Evolutionary conservation across 2,113 vertebrate species (phyloP), one percentile per base, ranked within the genome.

Genomic region (Brienomyrus longianalis): DNA sequence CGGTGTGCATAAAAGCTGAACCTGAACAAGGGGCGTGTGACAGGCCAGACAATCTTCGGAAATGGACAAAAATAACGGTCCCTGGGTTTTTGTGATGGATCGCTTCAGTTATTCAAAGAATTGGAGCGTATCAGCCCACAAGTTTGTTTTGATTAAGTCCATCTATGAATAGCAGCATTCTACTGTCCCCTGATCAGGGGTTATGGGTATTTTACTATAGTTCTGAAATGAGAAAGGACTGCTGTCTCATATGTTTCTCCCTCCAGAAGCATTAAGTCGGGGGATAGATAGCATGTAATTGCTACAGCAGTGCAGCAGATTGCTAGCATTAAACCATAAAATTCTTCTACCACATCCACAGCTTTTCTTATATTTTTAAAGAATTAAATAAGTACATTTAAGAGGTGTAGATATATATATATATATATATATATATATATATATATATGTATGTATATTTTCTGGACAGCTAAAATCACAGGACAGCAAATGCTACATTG

Each of bases 401-500:
- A 85, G 10, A 50, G 17, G 15, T 11, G n/a, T 47, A 10, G 50
- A 50, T n/a, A 2, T 85, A 47, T 39, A 39, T 39, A 1, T 39
- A 1, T 39, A 2, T 39, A 31, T 31, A 13, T 31, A 31, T 31
- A 31, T 31, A 31, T 31, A 31, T 31, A 31, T 31, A 31, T 31
- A 31, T 31, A 31, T 31, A 31, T 31, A 31, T 31, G 1, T 31
- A 31, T 31, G 1, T 31, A 31, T 31, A 31, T n/a, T n/a, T 31
- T n/a, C 62, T 70, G 27, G n/a, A 31, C 62, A 31, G 62, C 3
- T 31, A 31, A 70, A 70, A 85, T 85, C 43, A 84, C 21, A 47
- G 86, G 86, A 59, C 89, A 74, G 39, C 43, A 39, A 43, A 83
- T 88, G 56, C 43, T 90, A 87, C 90, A 89, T 90, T 87, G 59